phyloP scores from a whole-genome alignment of 2,113 vertebrate species.

The Epinephelus cyanopodus region DNA sequence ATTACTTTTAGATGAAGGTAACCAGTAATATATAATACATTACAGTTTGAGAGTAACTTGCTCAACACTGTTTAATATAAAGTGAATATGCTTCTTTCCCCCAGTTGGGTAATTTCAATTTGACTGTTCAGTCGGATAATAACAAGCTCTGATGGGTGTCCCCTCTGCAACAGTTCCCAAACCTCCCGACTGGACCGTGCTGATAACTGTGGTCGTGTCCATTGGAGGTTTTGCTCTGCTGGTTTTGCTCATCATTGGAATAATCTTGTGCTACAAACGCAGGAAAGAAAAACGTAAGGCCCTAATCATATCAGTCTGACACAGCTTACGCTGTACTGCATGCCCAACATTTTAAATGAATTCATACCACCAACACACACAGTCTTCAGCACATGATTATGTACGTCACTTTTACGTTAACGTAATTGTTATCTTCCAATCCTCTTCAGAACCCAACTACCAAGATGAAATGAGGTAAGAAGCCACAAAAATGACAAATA shows the following conservation, averaged over 20 bases:
- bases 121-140: neutral
- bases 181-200: conserved; percentile 78
- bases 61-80: too few relatives aligned
- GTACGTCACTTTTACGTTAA: neutral
- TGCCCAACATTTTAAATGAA: neutral
- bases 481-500: fast-evolving
- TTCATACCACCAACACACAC: neutral
- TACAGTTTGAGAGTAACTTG: too few relatives aligned
- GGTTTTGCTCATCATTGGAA: conserved; percentile 76
- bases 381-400: neutral
- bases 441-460: conserved; percentile 72
- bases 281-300: conserved; percentile 76
- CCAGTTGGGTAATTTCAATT: neutral
- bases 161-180: conserved; percentile 46
- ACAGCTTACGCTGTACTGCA: too few relatives aligned
- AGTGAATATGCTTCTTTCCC: neutral
- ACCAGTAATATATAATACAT: too few relatives aligned
- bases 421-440: conserved; percentile 4
- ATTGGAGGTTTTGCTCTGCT: conserved; percentile 76
- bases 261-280: conserved; percentile 77
- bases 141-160: neutral
- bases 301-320: neutral
- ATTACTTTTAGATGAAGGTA: too few relatives aligned
- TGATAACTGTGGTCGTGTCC: conserved; percentile 79
- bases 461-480: conserved; percentile 78